A percentile compares a stretch with the other conserved stretches of the same genome.
These are phyloP conservation scores for Aramus guarauna DNA, from an alignment of 2,113 vertebrate species.

Conservation along the genomic window DNA sequence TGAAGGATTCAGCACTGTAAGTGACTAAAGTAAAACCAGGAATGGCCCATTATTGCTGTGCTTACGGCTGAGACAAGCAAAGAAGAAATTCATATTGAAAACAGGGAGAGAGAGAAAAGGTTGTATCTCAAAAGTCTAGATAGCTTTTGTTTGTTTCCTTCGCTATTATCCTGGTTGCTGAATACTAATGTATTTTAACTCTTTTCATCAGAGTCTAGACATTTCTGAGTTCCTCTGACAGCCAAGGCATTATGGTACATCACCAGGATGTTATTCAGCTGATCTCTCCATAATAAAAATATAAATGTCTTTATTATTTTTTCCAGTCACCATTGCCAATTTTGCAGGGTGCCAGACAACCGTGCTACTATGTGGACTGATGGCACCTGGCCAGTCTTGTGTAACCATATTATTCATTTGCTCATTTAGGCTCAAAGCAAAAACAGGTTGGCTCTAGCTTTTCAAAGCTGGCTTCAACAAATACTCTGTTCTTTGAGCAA, in stretches of 20 bases:
- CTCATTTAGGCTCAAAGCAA: conserved; percentile 3
- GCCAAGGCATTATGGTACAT: neutral
- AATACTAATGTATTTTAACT: neutral
- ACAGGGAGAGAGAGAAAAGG: neutral
- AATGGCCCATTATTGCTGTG: neutral
- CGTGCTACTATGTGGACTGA: neutral
- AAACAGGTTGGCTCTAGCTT: neutral
- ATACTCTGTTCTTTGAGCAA: neutral
- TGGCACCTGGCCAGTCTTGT: neutral
- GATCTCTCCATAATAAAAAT: conserved; percentile 28
- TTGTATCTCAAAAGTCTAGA: neutral
- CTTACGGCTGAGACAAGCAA: neutral
- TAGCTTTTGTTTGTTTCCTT: neutral
- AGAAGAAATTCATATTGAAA: neutral
- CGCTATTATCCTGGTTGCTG: neutral
- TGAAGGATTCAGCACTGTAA: neutral
- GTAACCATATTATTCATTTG: neutral
- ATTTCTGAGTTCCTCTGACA: neutral
- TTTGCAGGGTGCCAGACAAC: neutral
- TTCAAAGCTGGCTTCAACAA: conserved; percentile 8
- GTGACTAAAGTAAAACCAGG: neutral
- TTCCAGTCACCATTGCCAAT: neutral
- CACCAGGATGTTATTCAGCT: neutral
- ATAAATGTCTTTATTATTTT: conserved; percentile 33
- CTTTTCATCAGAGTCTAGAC: neutral